phyloP scores from a whole-genome alignment of 2,113 vertebrate species.

The Beaufortia kweichowensis region DNA sequence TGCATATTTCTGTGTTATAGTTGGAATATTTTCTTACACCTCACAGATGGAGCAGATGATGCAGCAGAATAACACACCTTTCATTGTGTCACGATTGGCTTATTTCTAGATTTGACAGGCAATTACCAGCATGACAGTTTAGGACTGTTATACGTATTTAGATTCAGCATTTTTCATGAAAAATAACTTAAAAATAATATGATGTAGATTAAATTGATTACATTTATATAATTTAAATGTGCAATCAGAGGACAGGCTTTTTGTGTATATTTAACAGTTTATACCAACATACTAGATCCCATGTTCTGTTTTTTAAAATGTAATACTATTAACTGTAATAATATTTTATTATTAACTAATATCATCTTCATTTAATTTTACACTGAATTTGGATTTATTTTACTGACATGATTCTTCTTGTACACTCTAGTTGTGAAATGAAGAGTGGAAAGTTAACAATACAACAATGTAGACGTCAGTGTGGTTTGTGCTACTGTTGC shows the following conservation, averaged over 20 bases:
- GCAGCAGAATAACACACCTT: background rate
- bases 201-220: too few relatives aligned
- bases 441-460: slow-evolving; percentile 8
- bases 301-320: too few relatives aligned
- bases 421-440: background rate
- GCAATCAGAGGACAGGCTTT: too few relatives aligned
- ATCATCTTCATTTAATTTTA: too few relatives aligned
- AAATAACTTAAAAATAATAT: too few relatives aligned
- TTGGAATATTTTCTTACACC: background rate
- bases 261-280: too few relatives aligned
- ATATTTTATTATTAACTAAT: too few relatives aligned
- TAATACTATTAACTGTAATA: too few relatives aligned
- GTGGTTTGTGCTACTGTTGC: slow-evolving; percentile 48
- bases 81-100: slow-evolving; percentile 29
- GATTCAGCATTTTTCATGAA: background rate
- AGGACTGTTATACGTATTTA: background rate
- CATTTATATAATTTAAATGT: too few relatives aligned
- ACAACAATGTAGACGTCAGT: slow-evolving; percentile 14
- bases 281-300: too few relatives aligned
- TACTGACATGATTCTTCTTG: too few relatives aligned
- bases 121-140: slow-evolving; percentile 59
- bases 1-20: slow-evolving; percentile 4
- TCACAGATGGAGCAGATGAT: background rate
- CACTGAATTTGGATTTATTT: too few relatives aligned
- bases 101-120: slow-evolving; percentile 65